Evolutionary conservation across 1,140 invertebrate species (phyloP), one percentile per base, ranked within the genome.

Genomic region (Propsilocerus akamusi): DNA sequence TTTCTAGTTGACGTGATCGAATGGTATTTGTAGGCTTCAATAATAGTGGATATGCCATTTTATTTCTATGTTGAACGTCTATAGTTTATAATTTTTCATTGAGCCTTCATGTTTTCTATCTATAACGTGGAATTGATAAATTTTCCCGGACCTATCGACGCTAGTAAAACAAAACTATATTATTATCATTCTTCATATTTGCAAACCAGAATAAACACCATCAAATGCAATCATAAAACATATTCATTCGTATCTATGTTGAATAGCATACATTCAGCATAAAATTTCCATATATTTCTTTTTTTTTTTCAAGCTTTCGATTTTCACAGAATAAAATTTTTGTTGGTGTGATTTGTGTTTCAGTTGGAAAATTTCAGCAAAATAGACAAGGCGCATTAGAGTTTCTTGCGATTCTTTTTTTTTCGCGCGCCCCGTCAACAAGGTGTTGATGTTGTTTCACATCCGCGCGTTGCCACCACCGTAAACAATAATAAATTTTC

Each of bases 401-500:
- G 14, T 6, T 17, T 41, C 22, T 41, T 20, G 7, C 28, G 11
- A 30, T n/a, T 3, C 1, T 41, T 11, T 17, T 20, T 2, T 41
- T 41, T 41, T 20, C 17, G 14, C 34, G 34, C 34, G 14, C 34
- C 14, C 14, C n/a, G n/a, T n/a, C n/a, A n/a, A n/a, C n/a, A n/a
- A 41, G 22, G 34, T 41, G 34, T 41, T 41, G 34, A 41, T 41
- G 17, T n/a, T n/a, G n/a, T n/a, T n/a, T n/a, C n/a, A n/a, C n/a
- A n/a, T n/a, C n/a, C n/a, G n/a, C n/a, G n/a, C n/a, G n/a, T n/a
- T n/a, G n/a, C n/a, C n/a, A n/a, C n/a, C n/a, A n/a, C 14, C 34
- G 22, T 41, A 41, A 41, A 41, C 17, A 41, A 41, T 30, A n/a
- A 30, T 41, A 41, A 41, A 41, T 41, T 41, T 41, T 41, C 34